Percentiles rank a stretch among this genome's conserved stretches.
Evolutionary conservation across 2,113 vertebrate genomes (phyloP).

Genomic region (Prunella himalayana): DNA sequence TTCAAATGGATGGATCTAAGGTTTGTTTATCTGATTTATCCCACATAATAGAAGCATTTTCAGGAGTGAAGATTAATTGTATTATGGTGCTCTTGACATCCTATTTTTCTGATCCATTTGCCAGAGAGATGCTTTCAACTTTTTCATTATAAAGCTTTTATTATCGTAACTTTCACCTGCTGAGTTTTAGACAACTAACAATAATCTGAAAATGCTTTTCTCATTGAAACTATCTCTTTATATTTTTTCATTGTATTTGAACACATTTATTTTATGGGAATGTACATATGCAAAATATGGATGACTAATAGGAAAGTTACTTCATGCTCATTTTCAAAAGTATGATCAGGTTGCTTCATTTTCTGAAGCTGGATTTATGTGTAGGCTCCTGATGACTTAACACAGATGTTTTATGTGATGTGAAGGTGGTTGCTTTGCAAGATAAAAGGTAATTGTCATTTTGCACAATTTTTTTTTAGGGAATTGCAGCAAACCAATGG

Average conservation of each 20-base stretch:
- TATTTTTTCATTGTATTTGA: constrained; percentile 10
- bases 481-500: background rate
- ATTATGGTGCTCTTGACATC: constrained; percentile 57
- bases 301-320: constrained; percentile 38
- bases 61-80: constrained; percentile 66
- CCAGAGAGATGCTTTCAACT: constrained; percentile 67
- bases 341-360: constrained; percentile 9
- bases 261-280: constrained; percentile 31
- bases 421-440: constrained; percentile 21
- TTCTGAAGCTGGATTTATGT: constrained; percentile 39
- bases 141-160: constrained; percentile 64
- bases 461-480: background rate
- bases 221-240: background rate
- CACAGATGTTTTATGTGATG: constrained; percentile 41
- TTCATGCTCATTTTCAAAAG: constrained; percentile 18
- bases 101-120: constrained; percentile 70
- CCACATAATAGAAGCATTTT: constrained; percentile 49
- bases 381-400: constrained; percentile 16
- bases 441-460: constrained; percentile 22
- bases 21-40: constrained; percentile 65
- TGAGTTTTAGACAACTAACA: constrained; percentile 64
- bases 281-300: background rate
- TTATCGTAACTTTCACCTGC: constrained; percentile 71
- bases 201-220: constrained; percentile 56
- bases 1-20: constrained; percentile 47